Evolutionary conservation across 2,797 vertebrate genomes (phyloP).

Genomic region (Furcifer pardalis): DNA sequence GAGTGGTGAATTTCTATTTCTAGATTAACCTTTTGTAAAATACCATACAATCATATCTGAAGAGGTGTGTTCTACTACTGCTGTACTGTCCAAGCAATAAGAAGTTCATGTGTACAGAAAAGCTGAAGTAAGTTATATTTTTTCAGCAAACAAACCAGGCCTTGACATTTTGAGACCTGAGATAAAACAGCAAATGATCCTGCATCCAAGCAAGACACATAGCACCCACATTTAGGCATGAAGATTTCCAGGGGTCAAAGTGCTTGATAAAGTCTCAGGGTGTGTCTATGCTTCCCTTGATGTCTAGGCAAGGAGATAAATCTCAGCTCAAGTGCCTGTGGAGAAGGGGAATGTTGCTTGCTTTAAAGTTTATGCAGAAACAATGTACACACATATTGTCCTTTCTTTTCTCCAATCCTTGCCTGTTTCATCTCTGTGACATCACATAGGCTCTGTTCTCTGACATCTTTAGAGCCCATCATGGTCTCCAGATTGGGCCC

Average conservation of each 20-base stretch:
- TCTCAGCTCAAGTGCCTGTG: too few relatives aligned
- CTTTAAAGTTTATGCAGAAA: too few relatives aligned
- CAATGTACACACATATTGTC: too few relatives aligned
- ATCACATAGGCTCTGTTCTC: too few relatives aligned
- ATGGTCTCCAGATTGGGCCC: neutral
- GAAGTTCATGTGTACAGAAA: neutral
- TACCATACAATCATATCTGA: neutral
- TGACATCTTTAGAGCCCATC: neutral
- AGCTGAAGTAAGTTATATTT: neutral
- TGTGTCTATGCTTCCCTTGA: too few relatives aligned
- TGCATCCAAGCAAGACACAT: neutral
- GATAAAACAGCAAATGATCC: neutral
- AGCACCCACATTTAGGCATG: neutral
- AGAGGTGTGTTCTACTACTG: too few relatives aligned
- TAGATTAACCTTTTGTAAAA: neutral
- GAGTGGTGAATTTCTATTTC: neutral
- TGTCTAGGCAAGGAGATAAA: too few relatives aligned
- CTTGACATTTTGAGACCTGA: neutral
- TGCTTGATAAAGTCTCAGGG: too few relatives aligned
- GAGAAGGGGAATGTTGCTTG: too few relatives aligned
- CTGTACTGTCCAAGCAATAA: neutral
- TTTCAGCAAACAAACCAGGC: neutral
- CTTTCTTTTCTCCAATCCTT: too few relatives aligned
- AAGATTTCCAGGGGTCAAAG: neutral
- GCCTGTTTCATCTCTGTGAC: neutral